These are phyloP conservation scores for Alsophila aescularia DNA, from an alignment of 2,888 invertebrate species.

Conservation along the genomic window DNA sequence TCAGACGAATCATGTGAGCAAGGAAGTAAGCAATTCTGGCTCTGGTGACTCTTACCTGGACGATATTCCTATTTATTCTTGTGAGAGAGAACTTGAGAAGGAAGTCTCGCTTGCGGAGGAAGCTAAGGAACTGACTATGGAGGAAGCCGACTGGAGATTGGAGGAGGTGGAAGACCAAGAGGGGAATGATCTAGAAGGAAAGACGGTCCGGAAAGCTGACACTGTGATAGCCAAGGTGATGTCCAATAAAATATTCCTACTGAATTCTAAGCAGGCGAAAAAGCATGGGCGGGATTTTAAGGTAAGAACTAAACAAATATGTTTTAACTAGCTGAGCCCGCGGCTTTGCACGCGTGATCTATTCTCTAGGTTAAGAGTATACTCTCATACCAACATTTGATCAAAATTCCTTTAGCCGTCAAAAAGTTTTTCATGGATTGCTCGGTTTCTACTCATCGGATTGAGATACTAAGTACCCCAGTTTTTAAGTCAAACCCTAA, in stretches of 20 bases:
- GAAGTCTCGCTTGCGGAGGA: no score
- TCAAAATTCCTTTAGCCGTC: no score
- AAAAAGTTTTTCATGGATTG: no score
- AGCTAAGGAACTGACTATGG: background rate
- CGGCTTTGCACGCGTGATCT: no score
- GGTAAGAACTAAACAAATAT: slow-evolving; percentile 53
- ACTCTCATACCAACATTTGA: no score
- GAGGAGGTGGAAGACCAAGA: slow-evolving; percentile 1
- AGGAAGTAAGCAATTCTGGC: background rate
- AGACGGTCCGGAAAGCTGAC: slow-evolving; percentile 51
- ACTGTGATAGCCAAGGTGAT: slow-evolving; percentile 70
- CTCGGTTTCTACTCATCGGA: no score
- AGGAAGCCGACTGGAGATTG: background rate
- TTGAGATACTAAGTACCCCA: no score
- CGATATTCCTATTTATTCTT: slow-evolving; percentile 22
- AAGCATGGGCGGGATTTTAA: slow-evolving; percentile 55
- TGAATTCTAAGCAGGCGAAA: slow-evolving; percentile 46
- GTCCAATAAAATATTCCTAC: slow-evolving; percentile 64
- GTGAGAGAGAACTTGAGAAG: slow-evolving; percentile 39
- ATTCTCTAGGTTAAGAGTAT: no score
- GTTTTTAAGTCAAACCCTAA: no score
- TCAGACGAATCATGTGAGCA: slow-evolving; percentile 38
- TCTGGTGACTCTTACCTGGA: slow-evolving; percentile 24
- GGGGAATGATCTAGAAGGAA: slow-evolving; percentile 8
- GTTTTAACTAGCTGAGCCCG: no score